Base-by-base conservation (phyloP, 2,113 vertebrate genomes). In the Trematomus loennbergii region DNA sequence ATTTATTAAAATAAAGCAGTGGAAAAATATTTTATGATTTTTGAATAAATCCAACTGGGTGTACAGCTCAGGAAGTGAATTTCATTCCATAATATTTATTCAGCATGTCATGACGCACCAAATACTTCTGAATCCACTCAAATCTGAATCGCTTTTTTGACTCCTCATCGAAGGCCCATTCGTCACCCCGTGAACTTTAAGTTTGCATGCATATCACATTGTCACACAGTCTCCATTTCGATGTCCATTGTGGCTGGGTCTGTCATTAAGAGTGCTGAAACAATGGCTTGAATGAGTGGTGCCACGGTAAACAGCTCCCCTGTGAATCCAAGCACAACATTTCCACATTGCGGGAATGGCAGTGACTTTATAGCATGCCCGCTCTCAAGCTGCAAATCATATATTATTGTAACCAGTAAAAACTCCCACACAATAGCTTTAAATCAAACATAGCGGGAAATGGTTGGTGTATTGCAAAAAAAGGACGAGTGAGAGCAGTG, bases 271-370 rank as follows among this genome's bases (percentile, higher is more conserved):
- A 72, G 75, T 5, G 15, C 54, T 49, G 68, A 86, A 94, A 93
- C 94, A 95, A 95, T 94, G 88, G 91, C 49, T n/a, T 75, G 90
- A 90, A 90, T 83, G 90, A 94, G 89, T 62, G 82, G 79, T 94
- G 91, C 89, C 91, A 89, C 91, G 45, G 80, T 55, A 88, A 93
- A 94, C 88, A 84, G 91, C 89, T 94, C 93, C 92, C 92, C 82
- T 85, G 92, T 93, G 93, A 85, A 85, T 94, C 89, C 60, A 80
- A 91, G 82, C 89, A 85, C 88, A 92, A 90, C 91, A 84, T 86
- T 75, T 91, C 86, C 90, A 87, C 88, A 76, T 54, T 50, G 68
- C 76, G 60, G 86, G 88, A 89, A 85, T 48, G 40, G 74, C 60
- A 82, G 88, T 12, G 50, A 67, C 64, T 43, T 10, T 18, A 57